Base-by-base conservation (phyloP, 2,888 invertebrate genomes). In the Oscheius sp. region DNA sequence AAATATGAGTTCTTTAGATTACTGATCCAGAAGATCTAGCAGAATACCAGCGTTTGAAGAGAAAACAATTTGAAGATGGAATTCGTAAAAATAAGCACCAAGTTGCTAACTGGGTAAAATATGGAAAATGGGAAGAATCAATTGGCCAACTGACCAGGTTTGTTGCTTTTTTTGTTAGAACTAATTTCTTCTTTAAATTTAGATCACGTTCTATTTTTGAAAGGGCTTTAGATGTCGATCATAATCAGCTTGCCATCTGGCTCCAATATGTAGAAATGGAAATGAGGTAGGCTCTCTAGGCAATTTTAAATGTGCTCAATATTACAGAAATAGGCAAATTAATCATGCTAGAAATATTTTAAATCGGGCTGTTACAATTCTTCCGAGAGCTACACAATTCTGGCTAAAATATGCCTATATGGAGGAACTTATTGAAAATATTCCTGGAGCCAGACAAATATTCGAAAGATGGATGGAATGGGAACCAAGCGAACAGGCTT, bases 401-500 rank as follows among this genome's bases (percentile, higher is more conserved):
- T 98, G 98, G 98, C 96, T 97, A 89, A 99, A 99, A 87, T 99
- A 97, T 87, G 94, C 96, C 0, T 98, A 98, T 86, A 98, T 99
- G 97, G 98, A 98, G 87, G 98, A 99, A 88, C 71, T 96, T 93
- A 89, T 99, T 78, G 95, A 94, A 86, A 96, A 98, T 89, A 91
- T 96, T 45, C 93, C 96, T 52, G 96, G 95, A 87, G 82, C 84
- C n/a, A 55, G 84, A 63, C 84, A 84, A 78, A 95, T 97, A 0
- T 99, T 98, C 89, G 97, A 99, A 87, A 91, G 98, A 33, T 99
- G 98, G 98, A 98, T 97, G 95, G 96, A 97, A 88, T 99, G 98
- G 98, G 94, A 98, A 88, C 98, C 98, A 53, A 95, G 96, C 88
- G 97, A 98, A 88, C 98, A 99, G 88, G 96, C 97, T 0, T 99